Percentiles rank a stretch among this genome's conserved stretches.
phyloP scores from a whole-genome alignment of 2,797 vertebrate genomes.

The Dermochelys coriacea region DNA sequence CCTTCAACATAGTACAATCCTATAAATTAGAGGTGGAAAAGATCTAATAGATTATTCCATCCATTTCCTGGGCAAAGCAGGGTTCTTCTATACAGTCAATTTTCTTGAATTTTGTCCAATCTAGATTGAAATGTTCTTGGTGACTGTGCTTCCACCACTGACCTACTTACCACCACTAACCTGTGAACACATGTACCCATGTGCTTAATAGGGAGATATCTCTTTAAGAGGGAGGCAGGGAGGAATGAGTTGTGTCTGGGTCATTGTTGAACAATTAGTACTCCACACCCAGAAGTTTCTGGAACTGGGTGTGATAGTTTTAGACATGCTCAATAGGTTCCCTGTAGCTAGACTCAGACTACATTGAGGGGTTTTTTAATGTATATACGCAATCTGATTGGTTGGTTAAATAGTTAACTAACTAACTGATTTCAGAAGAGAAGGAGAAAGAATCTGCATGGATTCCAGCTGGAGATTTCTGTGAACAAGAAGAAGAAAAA shows the following conservation, averaged over 20 bases:
- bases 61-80: background rate
- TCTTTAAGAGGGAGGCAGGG: background rate
- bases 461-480: too few relatives aligned
- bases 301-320: background rate
- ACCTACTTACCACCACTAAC: background rate
- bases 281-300: background rate
- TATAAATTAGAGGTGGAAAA: conserved; percentile 46
- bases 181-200: background rate
- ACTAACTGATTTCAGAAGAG: too few relatives aligned
- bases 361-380: background rate
- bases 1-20: conserved; percentile 16
- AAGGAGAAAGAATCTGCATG: too few relatives aligned
- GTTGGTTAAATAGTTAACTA: too few relatives aligned
- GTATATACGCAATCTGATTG: too few relatives aligned
- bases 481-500: too few relatives aligned
- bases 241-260: background rate
- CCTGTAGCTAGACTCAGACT: background rate
- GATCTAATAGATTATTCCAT: conserved; percentile 24
- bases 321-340: background rate
- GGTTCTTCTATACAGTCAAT: background rate
- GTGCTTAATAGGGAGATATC: background rate
- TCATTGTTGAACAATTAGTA: background rate
- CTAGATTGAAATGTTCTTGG: background rate
- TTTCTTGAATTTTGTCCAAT: background rate
- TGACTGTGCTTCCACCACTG: conserved; percentile 15